A percentile compares a stretch with the other conserved stretches of the same genome.
phyloP scores from a whole-genome alignment of 2,797 vertebrate genomes.

The Hypotaenidia okinawae region DNA sequence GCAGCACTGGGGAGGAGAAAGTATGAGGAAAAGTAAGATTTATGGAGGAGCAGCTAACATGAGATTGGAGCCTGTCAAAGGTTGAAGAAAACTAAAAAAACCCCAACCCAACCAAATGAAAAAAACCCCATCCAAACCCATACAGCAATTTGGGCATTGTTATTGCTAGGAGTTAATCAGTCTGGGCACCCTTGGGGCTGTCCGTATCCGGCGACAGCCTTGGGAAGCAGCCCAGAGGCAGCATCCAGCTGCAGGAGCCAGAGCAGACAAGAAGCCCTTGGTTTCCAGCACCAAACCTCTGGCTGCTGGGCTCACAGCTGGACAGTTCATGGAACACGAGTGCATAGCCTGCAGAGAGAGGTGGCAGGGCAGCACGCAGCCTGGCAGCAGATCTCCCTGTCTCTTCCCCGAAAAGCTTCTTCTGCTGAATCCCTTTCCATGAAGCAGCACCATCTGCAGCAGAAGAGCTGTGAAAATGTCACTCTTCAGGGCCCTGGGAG shows the following conservation, averaged over 20 bases:
- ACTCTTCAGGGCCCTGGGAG: background rate
- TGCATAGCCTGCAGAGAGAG: background rate
- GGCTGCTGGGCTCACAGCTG: accelerated
- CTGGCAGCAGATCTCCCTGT: background rate
- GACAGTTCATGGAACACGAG: accelerated
- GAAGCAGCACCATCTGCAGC: background rate
- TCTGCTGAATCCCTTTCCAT: background rate
- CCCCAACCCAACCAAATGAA: background rate
- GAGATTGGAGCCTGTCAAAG: background rate
- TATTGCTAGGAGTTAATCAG: background rate
- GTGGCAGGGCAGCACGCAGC: background rate
- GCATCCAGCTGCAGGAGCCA: background rate
- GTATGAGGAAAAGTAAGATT: background rate
- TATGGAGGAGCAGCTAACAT: background rate
- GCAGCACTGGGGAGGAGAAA: background rate
- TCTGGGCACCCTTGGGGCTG: background rate
- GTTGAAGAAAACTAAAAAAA: background rate
- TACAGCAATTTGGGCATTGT: background rate
- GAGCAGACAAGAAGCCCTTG: background rate
- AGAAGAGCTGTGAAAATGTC: background rate
- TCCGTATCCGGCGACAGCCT: background rate
- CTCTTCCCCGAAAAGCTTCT: background rate
- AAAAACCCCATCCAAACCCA: background rate
- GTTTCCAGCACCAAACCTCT: background rate
- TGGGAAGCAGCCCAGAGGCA: background rate